Conservation (phyloP, 2,888 invertebrate species). For the Tachina fera region DNA sequence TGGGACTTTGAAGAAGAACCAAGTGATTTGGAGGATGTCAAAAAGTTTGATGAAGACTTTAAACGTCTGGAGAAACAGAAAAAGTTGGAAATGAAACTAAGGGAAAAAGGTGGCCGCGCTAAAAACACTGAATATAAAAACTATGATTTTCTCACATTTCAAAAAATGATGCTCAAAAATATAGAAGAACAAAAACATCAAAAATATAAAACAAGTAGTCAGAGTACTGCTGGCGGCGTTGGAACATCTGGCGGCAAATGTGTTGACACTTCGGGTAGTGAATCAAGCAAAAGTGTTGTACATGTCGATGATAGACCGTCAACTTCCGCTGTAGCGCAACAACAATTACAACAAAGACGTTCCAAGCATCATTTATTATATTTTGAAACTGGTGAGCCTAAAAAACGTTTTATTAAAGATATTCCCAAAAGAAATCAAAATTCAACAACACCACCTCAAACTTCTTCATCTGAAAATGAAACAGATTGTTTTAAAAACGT, state of each 20-base stretch:
- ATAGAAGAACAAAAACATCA: constrained; percentile 64
- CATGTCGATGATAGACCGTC: constrained; percentile 67
- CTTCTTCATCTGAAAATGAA: constrained; percentile 72
- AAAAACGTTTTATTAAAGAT: constrained; percentile 58
- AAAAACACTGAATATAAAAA: constrained; percentile 54
- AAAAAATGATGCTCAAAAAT: constrained; percentile 72
- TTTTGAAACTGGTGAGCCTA: constrained; percentile 48
- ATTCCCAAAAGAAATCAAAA: constrained; percentile 64
- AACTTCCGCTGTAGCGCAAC: constrained; percentile 70
- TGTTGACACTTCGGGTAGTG: constrained; percentile 58
- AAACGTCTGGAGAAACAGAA: constrained; percentile 75
- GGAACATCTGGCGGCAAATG: constrained; percentile 23
- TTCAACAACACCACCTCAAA: constrained; percentile 71
- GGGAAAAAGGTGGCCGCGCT: constrained; percentile 30
- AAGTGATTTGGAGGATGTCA: constrained; percentile 81
- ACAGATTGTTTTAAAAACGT: constrained; percentile 50
- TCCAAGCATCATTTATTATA: constrained; percentile 49
- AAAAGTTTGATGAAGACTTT: constrained; percentile 78
- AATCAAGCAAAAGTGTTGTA: constrained; percentile 60
- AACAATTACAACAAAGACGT: constrained; percentile 67
- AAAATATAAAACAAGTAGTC: constrained; percentile 42
- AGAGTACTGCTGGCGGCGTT: background rate
- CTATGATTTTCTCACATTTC: constrained; percentile 74
- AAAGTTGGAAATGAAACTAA: constrained; percentile 57
- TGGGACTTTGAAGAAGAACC: constrained; percentile 78